phyloP scores from a whole-genome alignment of 2,113 vertebrate species.

The Chaetura pelagica region DNA sequence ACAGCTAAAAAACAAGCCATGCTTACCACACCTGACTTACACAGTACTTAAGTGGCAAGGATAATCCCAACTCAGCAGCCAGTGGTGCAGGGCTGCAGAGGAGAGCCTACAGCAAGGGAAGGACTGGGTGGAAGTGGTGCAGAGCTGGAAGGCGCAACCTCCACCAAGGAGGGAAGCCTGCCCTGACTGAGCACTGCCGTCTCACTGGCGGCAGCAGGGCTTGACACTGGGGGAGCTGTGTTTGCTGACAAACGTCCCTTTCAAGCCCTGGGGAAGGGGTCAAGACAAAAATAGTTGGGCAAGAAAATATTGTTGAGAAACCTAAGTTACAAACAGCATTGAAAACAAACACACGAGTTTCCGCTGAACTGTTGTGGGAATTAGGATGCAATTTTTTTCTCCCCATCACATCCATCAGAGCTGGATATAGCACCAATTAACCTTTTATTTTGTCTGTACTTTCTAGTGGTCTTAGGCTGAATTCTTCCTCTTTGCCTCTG shows the following conservation, averaged over 20 bases:
- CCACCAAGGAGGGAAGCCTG: neutral
- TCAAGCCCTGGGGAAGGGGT: neutral
- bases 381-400: neutral
- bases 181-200: neutral
- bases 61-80: neutral
- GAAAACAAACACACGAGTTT: slow-evolving; percentile 5
- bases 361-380: neutral
- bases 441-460: neutral
- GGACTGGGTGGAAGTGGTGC: accelerated
- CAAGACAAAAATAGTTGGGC: neutral
- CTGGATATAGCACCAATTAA: neutral
- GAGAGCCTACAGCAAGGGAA: neutral
- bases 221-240: neutral
- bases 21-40: neutral
- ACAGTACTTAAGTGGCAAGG: neutral
- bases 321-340: neutral
- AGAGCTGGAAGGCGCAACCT: neutral
- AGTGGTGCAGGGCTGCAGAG: neutral
- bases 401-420: neutral
- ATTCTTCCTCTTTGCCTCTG: neutral
- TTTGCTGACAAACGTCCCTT: neutral
- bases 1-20: neutral
- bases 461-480: neutral
- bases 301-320: slow-evolving; percentile 8
- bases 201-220: neutral